phyloP scores from a whole-genome alignment of 2,797 vertebrate genomes.

The Siniperca undulata region DNA sequence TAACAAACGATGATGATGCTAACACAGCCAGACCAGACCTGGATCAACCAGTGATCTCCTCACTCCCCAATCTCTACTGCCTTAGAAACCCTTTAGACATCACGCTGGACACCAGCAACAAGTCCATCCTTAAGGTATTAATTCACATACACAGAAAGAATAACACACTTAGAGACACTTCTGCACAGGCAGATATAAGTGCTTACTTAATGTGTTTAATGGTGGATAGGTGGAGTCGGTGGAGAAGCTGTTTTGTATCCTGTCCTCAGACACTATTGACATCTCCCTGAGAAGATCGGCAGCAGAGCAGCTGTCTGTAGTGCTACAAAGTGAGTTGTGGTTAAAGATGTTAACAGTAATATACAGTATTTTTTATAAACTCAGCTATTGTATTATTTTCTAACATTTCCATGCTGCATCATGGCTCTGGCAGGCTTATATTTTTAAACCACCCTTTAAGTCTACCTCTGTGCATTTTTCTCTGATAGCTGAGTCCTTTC shows the following conservation, averaged over 20 bases:
- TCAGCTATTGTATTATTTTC: neutral
- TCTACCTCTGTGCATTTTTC: neutral
- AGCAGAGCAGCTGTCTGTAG: conserved; percentile 93
- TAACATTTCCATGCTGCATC: neutral
- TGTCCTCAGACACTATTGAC: conserved; percentile 91
- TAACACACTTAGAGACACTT: neutral
- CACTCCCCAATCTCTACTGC: conserved; percentile 87
- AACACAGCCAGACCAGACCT: conserved; percentile 81
- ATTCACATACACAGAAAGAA: neutral
- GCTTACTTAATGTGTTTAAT: conserved; percentile 13
- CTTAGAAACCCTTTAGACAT: conserved; percentile 87
- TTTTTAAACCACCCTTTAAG: neutral
- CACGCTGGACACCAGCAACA: conserved; percentile 86
- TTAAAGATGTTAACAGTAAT: neutral
- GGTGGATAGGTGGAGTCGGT: conserved; percentile 89
- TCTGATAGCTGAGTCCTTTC: neutral
- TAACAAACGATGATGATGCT: conserved; percentile 83
- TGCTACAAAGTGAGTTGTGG: conserved; percentile 91
- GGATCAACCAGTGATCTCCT: conserved; percentile 82
- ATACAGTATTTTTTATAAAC: neutral
- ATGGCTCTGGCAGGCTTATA: neutral
- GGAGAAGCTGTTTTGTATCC: conserved; percentile 91
- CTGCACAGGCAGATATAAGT: neutral
- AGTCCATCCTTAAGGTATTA: conserved; percentile 92
- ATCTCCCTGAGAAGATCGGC: conserved; percentile 91